Percentiles rank a stretch among this genome's conserved stretches.
phyloP scores from a whole-genome alignment of 2,888 invertebrate genomes.

The Rugalucina vietnamica region DNA sequence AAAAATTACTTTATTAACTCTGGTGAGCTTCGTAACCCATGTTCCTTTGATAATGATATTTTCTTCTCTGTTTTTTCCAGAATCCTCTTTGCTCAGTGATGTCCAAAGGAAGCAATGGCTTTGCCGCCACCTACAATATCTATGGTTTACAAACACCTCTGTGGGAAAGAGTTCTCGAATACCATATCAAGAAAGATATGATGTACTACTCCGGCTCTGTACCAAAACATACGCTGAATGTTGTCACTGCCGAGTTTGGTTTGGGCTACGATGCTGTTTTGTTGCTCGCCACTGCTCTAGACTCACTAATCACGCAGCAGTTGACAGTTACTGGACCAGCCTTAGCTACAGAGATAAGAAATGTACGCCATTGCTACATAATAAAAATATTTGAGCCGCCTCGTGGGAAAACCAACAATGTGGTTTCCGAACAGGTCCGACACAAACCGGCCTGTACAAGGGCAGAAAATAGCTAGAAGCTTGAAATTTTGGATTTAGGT shows the following conservation, averaged over 20 bases:
- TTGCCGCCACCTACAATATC: slow-evolving; percentile 55
- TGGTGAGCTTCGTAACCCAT: too few relatives aligned
- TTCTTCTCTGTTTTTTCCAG: slow-evolving; percentile 27
- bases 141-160: slow-evolving; percentile 42
- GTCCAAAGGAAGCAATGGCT: slow-evolving; percentile 46
- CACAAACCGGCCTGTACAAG: too few relatives aligned
- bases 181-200: slow-evolving; percentile 50
- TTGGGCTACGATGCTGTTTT: slow-evolving; percentile 68
- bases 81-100: slow-evolving; percentile 60
- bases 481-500: too few relatives aligned
- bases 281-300: slow-evolving; percentile 51
- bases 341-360: slow-evolving; percentile 52
- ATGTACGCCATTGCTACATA: too few relatives aligned
- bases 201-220: slow-evolving; percentile 50
- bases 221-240: slow-evolving; percentile 44
- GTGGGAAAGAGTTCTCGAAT: slow-evolving; percentile 56
- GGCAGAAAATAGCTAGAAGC: too few relatives aligned
- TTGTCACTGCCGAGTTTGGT: slow-evolving; percentile 59
- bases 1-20: too few relatives aligned
- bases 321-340: slow-evolving; percentile 57
- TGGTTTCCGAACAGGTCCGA: too few relatives aligned
- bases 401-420: too few relatives aligned
- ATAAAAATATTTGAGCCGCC: too few relatives aligned
- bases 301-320: slow-evolving; percentile 35
- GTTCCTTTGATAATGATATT: background rate